Conservation (phyloP, 1,140 invertebrate species). For the Drosophila nikananu region DNA sequence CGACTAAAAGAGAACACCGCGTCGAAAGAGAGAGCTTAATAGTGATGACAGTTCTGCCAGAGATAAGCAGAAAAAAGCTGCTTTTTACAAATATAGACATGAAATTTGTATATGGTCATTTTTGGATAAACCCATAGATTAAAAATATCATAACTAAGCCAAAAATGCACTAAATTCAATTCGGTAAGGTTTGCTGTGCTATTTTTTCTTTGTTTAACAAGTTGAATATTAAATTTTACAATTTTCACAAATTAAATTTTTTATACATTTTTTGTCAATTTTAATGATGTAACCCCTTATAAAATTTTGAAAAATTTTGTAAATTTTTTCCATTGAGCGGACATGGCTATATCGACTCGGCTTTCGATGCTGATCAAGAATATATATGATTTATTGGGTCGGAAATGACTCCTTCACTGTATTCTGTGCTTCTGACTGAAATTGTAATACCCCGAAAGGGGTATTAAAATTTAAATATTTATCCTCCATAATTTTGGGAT, state of each 20-base stretch:
- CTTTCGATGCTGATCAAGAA: not conserved
- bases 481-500: no score
- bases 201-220: not conserved
- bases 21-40: not conserved
- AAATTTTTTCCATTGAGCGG: not conserved
- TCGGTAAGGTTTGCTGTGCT: not conserved
- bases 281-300: not conserved
- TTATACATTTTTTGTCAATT: no score
- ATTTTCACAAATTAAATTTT: not conserved
- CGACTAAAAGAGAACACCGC: not conserved
- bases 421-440: no score
- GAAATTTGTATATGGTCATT: no score
- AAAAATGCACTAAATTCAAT: no score
- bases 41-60: conserved; percentile 1
- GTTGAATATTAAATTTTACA: not conserved
- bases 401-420: not conserved
- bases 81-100: no score
- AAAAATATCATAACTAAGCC: no score
- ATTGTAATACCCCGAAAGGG: no score
- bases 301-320: not conserved
- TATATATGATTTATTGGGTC: not conserved
- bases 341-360: not conserved
- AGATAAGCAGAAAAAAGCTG: not conserved
- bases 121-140: no score
- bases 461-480: no score